Evolutionary conservation across 1,140 invertebrate species (phyloP), one percentile per base, ranked within the genome.

Genomic region (Babylonia areolata): DNA sequence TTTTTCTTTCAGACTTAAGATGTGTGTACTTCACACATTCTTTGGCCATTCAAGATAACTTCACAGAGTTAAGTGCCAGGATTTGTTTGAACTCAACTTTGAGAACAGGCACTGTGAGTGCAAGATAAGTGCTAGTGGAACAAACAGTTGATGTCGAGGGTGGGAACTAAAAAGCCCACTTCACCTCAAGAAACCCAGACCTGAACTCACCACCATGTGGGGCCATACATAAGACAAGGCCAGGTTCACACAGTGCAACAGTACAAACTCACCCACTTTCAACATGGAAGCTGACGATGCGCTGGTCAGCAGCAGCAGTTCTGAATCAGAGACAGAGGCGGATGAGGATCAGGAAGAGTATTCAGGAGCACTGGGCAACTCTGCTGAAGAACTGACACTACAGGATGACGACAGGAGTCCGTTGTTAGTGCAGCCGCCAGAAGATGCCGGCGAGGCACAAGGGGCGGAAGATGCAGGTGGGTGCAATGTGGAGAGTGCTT

Each of bases 351-450:
- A 88, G 23, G 85, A 51, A 1, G 85, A 85, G 17, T 81, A 88
- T 42, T 85, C 42, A 64, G 84, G 35, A 80, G 75, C 69, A 84
- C 86, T 35, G 80, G 85, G 84, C 39, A 86, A 79, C 17, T 85
- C 86, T 64, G 85, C 85, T 20, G 81, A 87, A 23, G 87, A 87
- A 71, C 85, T 93, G 69, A 90, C 89, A 37, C 85, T 93, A 9
- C 82, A 92, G 80, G 92, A 93, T 90, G 92, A 91, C 79, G 91
- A 89, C 5, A 87, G 11, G 33, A 73, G 87, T 31, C 87, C 87
- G 17, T 81, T 88, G 42, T 58, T 91, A 2, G 77, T 92, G 42
- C 86, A 89, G 33, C 87, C 79, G 37, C 73, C 79, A 73, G 90
- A 89, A 80, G 90, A 90, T n/a, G 31, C 54, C 31, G 88, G 85